Conservation (phyloP, 2,113 vertebrate genomes). For the Catharus bicknelli region DNA sequence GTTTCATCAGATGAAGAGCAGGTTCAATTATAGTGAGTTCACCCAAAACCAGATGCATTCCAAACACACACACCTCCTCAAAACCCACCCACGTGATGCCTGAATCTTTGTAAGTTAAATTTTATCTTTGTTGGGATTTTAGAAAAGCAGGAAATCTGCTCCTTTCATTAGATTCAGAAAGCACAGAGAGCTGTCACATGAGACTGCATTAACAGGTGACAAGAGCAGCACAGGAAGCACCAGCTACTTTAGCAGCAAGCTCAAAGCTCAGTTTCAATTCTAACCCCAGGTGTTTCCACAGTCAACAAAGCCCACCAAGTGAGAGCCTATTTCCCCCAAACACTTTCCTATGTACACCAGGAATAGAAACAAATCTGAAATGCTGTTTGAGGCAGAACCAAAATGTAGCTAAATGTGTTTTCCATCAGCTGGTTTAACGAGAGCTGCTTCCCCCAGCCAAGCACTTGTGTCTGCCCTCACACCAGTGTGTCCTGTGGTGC, state of each 20-base stretch:
- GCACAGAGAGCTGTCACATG: background rate
- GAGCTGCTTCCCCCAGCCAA: background rate
- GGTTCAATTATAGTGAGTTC: background rate
- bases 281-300: background rate
- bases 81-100: background rate
- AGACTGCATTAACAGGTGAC: background rate
- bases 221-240: background rate
- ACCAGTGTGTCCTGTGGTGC: background rate
- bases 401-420: background rate
- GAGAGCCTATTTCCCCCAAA: background rate
- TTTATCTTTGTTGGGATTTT: background rate
- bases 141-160: background rate
- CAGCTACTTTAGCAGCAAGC: background rate
- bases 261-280: background rate
- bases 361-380: background rate
- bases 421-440: background rate
- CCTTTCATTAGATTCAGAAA: background rate
- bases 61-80: fast-evolving
- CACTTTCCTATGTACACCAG: background rate
- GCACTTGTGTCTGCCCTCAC: background rate
- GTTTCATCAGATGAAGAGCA: background rate
- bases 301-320: background rate
- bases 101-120: background rate
- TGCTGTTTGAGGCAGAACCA: background rate
- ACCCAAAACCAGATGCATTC: background rate